These are phyloP conservation scores for Cyaniris semiargus DNA, from an alignment of 2,888 invertebrate genomes.

Conservation along the genomic window DNA sequence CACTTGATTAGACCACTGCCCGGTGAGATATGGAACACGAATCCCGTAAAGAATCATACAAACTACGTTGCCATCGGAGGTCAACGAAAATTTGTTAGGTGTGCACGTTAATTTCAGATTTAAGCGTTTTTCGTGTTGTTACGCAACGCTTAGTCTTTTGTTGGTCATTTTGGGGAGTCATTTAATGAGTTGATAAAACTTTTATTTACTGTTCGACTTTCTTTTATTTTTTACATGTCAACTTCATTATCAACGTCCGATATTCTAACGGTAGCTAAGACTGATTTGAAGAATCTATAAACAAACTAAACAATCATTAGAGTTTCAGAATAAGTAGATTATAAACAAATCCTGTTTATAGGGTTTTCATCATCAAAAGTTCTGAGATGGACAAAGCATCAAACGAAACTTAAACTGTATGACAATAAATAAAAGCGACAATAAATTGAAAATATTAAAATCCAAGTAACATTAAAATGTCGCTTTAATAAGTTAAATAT, in stretches of 20 bases:
- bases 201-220: neutral
- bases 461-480: slow-evolving; percentile 14
- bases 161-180: slow-evolving; percentile 64
- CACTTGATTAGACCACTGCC: slow-evolving; percentile 65
- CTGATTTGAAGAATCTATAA: neutral
- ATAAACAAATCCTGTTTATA: neutral
- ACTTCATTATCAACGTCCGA: neutral
- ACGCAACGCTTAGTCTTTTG: slow-evolving; percentile 68
- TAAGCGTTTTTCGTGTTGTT: slow-evolving; percentile 72
- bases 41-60: slow-evolving; percentile 43
- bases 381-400: neutral
- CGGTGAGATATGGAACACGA: slow-evolving; percentile 52
- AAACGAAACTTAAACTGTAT: neutral
- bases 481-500: slow-evolving; percentile 14
- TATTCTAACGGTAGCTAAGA: neutral
- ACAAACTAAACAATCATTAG: too few species aligned
- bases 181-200: slow-evolving; percentile 53
- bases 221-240: neutral
- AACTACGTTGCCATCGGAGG: slow-evolving; percentile 23
- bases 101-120: slow-evolving; percentile 78
- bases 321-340: neutral
- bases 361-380: neutral
- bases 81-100: slow-evolving; percentile 52
- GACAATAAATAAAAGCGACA: neutral
- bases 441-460: neutral